Conservation (phyloP, 2,888 invertebrate genomes). For the Dryomyza anilis region DNA sequence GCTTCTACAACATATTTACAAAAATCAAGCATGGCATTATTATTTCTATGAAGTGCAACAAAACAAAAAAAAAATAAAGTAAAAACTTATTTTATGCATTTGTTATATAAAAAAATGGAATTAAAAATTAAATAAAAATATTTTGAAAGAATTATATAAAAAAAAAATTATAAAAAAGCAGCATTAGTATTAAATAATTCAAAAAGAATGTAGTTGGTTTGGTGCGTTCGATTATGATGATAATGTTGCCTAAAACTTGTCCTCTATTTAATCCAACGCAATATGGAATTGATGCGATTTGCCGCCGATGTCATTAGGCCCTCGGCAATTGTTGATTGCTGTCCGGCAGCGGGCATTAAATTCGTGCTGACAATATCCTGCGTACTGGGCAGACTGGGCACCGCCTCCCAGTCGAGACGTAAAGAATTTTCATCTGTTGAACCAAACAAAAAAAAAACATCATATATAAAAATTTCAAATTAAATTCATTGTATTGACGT, state of each 20-base stretch:
- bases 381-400: constrained; percentile 58
- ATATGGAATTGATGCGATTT: constrained; percentile 80
- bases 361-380: constrained; percentile 48
- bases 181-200: not conserved
- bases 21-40: constrained; percentile 6
- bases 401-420: constrained; percentile 81
- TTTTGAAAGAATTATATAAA: constrained; percentile 5
- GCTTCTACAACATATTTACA: too few species aligned
- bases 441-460: too few species aligned
- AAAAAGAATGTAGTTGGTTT: not conserved
- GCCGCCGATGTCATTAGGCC: constrained; percentile 82
- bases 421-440: constrained; percentile 68
- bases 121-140: not conserved
- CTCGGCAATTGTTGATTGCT: constrained; percentile 68
- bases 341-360: constrained; percentile 46
- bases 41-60: not conserved
- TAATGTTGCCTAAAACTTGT: not conserved
- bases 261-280: constrained; percentile 64
- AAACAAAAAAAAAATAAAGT: not conserved
- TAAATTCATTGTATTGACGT: too few species aligned
- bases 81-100: not conserved
- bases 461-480: not conserved
- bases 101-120: not conserved
- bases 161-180: constrained; percentile 13
- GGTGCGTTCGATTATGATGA: not conserved